A percentile compares a stretch with the other conserved stretches of the same genome.
Conservation (phyloP, 92 coral and sea anemone genomes). For the Actinostola sp. region DNA sequence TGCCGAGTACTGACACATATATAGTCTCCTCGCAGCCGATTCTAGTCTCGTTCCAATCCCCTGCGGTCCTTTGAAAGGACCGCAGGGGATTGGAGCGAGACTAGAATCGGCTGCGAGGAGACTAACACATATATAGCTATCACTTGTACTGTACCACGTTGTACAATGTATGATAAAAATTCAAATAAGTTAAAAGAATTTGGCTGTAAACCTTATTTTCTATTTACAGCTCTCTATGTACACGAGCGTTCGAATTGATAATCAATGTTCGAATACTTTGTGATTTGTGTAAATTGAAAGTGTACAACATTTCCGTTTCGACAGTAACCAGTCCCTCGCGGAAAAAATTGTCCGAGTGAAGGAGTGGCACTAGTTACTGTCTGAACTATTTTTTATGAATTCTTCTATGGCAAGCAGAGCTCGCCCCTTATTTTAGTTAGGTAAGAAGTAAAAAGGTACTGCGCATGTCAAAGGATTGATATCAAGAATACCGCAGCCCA, state of each 20-base stretch:
- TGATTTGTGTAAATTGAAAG: background rate
- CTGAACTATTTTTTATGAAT: background rate
- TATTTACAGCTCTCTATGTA: conserved; percentile 6
- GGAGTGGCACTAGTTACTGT: background rate
- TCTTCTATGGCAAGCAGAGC: background rate
- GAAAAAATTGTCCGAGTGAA: background rate
- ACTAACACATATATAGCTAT: conserved; percentile 7
- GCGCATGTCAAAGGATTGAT: background rate
- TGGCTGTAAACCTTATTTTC: conserved; percentile 6
- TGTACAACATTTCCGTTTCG: background rate
- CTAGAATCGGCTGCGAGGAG: too few relatives aligned
- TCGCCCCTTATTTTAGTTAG: background rate
- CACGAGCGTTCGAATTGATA: conserved; percentile 11
- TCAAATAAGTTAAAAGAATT: conserved; percentile 37
- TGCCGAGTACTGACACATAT: too few relatives aligned
- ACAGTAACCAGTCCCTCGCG: background rate
- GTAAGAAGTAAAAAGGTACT: background rate
- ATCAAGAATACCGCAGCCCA: too few relatives aligned
- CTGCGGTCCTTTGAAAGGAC: too few relatives aligned
- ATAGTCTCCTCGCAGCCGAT: too few relatives aligned
- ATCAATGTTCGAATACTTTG: too few relatives aligned
- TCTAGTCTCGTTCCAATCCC: too few relatives aligned
- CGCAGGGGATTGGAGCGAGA: too few relatives aligned
- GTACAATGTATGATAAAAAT: conserved; percentile 3
- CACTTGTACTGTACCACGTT: background rate